These are phyloP conservation scores for Coregonus suidteri DNA, from an alignment of 2,797 vertebrate genomes.

Conservation along the genomic window DNA sequence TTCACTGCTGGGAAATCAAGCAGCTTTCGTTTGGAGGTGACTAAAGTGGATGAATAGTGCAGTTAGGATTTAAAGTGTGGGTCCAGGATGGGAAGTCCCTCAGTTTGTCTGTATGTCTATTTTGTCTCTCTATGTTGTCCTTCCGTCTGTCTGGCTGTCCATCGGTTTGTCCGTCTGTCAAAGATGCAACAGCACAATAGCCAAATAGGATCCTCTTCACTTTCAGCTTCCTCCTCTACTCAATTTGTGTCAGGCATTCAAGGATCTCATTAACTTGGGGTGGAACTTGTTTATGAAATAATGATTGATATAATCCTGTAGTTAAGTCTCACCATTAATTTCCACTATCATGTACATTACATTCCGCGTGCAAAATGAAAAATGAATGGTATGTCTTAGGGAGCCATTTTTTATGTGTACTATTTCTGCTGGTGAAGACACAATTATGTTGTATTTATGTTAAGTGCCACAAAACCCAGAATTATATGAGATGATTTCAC, in stretches of 20 bases:
- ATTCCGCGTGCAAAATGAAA: conserved; percentile 71
- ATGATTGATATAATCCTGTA: conserved; percentile 74
- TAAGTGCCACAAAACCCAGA: conserved; percentile 36
- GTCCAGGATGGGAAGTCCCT: not conserved
- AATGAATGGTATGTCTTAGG: conserved; percentile 57
- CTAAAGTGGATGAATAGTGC: not conserved
- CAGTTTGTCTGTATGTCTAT: conserved; percentile 8
- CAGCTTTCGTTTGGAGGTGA: conserved; percentile 11
- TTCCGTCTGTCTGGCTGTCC: conserved; percentile 14
- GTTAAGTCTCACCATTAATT: conserved; percentile 76
- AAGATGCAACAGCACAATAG: conserved; percentile 14
- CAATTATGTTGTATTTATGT: conserved; percentile 48
- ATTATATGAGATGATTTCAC: conserved; percentile 15
- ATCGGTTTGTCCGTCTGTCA: conserved; percentile 15
- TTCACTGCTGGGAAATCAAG: conserved; percentile 9
- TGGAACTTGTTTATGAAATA: conserved; percentile 77
- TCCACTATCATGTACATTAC: conserved; percentile 68
- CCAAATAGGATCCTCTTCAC: conserved; percentile 30
- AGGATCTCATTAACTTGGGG: conserved; percentile 68
- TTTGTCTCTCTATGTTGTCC: not conserved
- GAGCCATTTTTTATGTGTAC: conserved; percentile 50
- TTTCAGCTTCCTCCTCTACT: conserved; percentile 48
- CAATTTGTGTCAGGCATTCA: conserved; percentile 59
- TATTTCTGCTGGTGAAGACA: conserved; percentile 43
- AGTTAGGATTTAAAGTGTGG: not conserved